A percentile compares a stretch with the other conserved stretches of the same genome.
Conservation (phyloP, 1,140 invertebrate species). For the Neodiprion lecontei region DNA sequence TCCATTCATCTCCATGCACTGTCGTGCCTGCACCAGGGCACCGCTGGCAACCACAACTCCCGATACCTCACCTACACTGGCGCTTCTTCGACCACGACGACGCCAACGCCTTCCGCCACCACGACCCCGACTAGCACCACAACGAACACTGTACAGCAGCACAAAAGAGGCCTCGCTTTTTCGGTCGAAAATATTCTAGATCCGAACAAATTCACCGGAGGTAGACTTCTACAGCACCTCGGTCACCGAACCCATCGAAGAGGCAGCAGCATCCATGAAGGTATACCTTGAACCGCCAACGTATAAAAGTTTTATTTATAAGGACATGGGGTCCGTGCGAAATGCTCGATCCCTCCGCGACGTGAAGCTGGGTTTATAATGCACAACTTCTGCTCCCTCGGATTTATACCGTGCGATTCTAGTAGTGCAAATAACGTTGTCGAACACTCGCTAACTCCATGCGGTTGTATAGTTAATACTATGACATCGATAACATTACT, state of each 20-base stretch:
- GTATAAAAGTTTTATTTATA: constrained; percentile 13
- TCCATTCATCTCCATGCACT: constrained; percentile 38
- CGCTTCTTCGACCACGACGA: neutral
- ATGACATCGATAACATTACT: too few relatives aligned
- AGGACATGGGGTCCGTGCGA: neutral
- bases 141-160: constrained; percentile 40
- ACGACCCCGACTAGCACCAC: constrained; percentile 34
- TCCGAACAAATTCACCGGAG: constrained; percentile 87
- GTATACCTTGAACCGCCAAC: constrained; percentile 41
- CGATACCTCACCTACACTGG: neutral
- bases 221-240: constrained; percentile 42
- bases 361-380: neutral
- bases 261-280: constrained; percentile 60
- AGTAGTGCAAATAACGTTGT: too few relatives aligned
- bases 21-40: neutral
- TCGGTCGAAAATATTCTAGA: constrained; percentile 92
- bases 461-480: too few relatives aligned
- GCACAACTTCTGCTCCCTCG: constrained; percentile 26
- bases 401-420: constrained; percentile 8
- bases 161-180: constrained; percentile 73
- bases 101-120: neutral
- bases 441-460: too few relatives aligned
- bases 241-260: constrained; percentile 56
- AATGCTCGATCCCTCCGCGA: neutral
- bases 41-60: neutral